Conservation (phyloP, 1,140 invertebrate species). For the Oryctes rhinoceros region DNA sequence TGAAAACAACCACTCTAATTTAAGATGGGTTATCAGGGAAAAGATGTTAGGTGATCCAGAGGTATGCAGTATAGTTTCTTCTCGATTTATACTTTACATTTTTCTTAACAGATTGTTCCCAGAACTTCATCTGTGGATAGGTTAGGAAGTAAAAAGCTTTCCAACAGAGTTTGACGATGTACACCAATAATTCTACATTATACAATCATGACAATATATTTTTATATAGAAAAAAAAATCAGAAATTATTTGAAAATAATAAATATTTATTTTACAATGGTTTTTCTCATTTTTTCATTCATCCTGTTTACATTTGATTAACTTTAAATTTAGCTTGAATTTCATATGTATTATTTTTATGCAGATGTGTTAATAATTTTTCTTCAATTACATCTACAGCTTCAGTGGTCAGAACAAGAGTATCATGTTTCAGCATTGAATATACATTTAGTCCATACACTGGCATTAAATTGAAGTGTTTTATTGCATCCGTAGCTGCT, state of each 20-base stretch:
- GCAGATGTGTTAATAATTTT: constrained; percentile 80
- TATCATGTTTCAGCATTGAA: constrained; percentile 96
- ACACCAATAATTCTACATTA: not conserved
- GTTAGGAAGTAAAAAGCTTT: not conserved
- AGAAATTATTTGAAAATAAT: constrained; percentile 8
- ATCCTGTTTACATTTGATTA: constrained; percentile 56
- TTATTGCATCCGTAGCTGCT: constrained; percentile 76
- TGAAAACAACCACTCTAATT: constrained; percentile 67
- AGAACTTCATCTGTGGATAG: not conserved
- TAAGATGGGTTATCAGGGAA: constrained; percentile 71
- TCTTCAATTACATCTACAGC: constrained; percentile 89
- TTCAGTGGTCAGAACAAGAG: constrained; percentile 85
- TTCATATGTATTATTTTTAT: constrained; percentile 68
- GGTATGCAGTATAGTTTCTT: constrained; percentile 40
- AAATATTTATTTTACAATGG: constrained; percentile 4
- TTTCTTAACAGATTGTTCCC: not conserved
- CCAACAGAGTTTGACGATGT: not conserved
- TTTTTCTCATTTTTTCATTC: not conserved
- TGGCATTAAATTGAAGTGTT: constrained; percentile 94
- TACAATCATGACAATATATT: not conserved
- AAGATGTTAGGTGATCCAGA: constrained; percentile 64
- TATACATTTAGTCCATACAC: constrained; percentile 88
- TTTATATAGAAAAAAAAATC: not conserved
- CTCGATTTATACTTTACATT: not conserved
- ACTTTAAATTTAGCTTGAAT: constrained; percentile 65